Evolutionary conservation across 2,888 invertebrate genomes (phyloP), one percentile per base, ranked within the genome.

Genomic region (Nomada goodeniana): DNA sequence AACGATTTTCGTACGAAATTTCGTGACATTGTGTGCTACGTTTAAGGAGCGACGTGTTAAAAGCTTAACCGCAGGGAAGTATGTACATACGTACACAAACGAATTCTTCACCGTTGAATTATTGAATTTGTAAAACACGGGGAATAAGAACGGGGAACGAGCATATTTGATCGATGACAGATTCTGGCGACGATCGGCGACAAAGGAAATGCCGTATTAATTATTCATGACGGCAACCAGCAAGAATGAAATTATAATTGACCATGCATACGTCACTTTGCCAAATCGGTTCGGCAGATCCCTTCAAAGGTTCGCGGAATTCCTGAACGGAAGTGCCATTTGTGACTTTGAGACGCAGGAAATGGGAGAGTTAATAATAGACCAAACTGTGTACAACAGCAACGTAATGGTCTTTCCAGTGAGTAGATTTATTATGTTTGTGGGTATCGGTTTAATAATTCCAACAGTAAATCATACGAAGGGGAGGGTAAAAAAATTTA

Each of bases 221-320:
- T 83, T 79, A 87, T 87, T 88, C 82, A 87, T 86, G 73, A 61
- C 69, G 63, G 47, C 53, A 50, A 18, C 10, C 55, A 59, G 74
- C 86, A 47, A 63, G 76, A 84, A 75, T 82, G 84, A 83, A 86
- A 86, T 84, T 83, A 83, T 83, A 88, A 88, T 83, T 71, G 60
- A 26, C 26, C 67, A 68, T 26, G 71, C 70, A 73, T 88, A 86
- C 88, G 86, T 88, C 88, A 88, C 52, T 47, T 71, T 52, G n/a
- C 84, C 86, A 86, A 88, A 83, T 85, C 59, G 68, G 73, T 42
- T 44, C 26, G 60, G 26, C 11, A 68, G 65, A 60, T 65, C 26
- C 61, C 50, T 10, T 23, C 26, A 23, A 50, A 44, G 44, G 23
- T 5, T 15, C 23, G 44, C 20, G n/a, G 26, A 13, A 23, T 68